Percentiles rank a stretch among this genome's conserved stretches.
Evolutionary conservation across 2,113 vertebrate genomes (phyloP).

Genomic region (Lasiurus cinereus): DNA sequence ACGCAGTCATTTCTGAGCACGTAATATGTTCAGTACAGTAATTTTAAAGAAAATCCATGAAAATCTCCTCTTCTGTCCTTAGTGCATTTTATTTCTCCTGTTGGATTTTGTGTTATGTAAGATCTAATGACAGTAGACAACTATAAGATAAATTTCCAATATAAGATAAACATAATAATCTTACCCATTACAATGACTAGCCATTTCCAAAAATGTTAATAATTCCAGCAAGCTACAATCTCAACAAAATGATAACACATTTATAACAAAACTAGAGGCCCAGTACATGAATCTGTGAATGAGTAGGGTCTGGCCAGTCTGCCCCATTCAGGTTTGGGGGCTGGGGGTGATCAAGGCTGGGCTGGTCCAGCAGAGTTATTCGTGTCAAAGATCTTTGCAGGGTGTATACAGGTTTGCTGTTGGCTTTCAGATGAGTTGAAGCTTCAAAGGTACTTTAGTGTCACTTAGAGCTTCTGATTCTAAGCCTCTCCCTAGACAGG

Average conservation of each 20-base stretch:
- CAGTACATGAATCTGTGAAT: too few relatives aligned
- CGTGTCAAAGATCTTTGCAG: too few relatives aligned
- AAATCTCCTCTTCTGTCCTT: neutral
- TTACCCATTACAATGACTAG: neutral
- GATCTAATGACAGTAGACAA: neutral
- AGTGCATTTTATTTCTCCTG: conserved; percentile 36
- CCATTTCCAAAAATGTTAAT: neutral
- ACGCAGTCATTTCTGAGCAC: neutral
- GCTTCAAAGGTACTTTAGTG: too few relatives aligned
- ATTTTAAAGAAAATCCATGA: conserved; percentile 57
- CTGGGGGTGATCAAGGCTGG: too few relatives aligned
- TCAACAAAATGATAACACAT: neutral
- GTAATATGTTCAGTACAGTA: conserved; percentile 38
- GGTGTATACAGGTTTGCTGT: too few relatives aligned
- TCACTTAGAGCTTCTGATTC: too few relatives aligned
- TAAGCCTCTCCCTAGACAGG: too few relatives aligned
- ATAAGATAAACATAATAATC: neutral
- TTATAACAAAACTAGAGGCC: neutral
- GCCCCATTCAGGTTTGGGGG: too few relatives aligned
- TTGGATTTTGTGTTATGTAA: conserved; percentile 8
- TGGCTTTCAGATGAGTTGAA: too few relatives aligned
- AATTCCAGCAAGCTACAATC: neutral
- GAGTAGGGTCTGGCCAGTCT: too few relatives aligned
- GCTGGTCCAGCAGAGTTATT: too few relatives aligned
- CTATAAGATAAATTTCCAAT: conserved; percentile 6